Conservation (phyloP, 2,797 vertebrate genomes). For the Gallirallus australis region DNA sequence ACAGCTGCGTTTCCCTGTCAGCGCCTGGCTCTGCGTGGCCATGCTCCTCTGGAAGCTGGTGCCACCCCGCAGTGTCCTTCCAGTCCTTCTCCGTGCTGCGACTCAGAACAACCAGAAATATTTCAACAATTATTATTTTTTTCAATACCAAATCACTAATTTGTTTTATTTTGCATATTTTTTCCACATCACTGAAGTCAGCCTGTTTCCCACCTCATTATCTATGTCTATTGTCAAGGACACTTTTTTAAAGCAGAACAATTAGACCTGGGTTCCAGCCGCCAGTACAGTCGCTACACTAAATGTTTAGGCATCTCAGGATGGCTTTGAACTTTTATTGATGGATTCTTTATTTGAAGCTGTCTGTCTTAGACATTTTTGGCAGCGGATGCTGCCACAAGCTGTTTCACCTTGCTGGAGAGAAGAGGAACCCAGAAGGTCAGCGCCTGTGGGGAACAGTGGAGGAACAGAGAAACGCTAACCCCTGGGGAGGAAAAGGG, state of each 20-base stretch:
- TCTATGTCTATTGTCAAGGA: background rate
- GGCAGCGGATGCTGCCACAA: constrained; percentile 22
- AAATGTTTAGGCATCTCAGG: background rate
- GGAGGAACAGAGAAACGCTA: constrained; percentile 13
- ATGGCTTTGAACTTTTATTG: constrained; percentile 5
- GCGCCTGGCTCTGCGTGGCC: background rate
- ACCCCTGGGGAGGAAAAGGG: constrained; percentile 47
- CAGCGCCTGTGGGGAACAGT: constrained; percentile 47
- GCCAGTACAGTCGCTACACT: background rate
- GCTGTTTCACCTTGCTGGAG: constrained; percentile 44
- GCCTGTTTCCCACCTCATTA: background rate
- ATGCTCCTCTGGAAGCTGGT: accelerated
- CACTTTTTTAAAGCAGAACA: background rate
- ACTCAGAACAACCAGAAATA: accelerated
- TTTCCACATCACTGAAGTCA: background rate
- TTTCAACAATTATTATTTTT: accelerated
- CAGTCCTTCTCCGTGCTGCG: background rate
- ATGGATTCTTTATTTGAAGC: constrained; percentile 14
- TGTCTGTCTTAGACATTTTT: background rate
- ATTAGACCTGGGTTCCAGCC: background rate
- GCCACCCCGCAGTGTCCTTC: accelerated
- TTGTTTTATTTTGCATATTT: background rate
- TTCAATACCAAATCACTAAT: background rate
- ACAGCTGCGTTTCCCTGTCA: accelerated
- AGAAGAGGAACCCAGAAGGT: constrained; percentile 33